These are phyloP conservation scores for Microcebus tavaratra DNA, from an alignment of 2,113 vertebrate species.

Conservation along the genomic window DNA sequence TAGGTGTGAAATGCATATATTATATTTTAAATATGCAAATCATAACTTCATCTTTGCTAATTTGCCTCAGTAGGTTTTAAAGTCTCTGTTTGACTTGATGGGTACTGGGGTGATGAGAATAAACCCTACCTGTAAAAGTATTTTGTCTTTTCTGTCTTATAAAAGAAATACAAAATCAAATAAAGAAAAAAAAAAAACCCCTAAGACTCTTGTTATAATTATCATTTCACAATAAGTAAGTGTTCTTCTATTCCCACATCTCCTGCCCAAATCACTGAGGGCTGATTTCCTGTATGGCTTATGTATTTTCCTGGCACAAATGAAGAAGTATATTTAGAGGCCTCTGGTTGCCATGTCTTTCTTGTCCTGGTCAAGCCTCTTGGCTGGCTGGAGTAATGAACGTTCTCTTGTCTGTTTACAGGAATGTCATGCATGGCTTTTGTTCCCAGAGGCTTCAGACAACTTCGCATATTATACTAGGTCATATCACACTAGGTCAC, in stretches of 20 bases:
- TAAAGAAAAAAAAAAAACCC: background rate
- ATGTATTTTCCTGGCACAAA: background rate
- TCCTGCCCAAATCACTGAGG: background rate
- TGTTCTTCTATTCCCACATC: background rate
- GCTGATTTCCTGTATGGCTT: background rate
- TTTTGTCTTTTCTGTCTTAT: background rate
- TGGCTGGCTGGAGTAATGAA: background rate
- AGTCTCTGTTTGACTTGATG: background rate
- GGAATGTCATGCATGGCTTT: background rate
- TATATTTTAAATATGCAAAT: background rate
- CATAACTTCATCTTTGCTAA: background rate
- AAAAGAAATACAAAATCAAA: background rate
- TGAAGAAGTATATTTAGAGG: background rate
- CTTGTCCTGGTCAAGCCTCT: background rate
- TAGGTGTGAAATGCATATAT: background rate
- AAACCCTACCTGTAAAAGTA: background rate
- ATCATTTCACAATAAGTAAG: background rate
- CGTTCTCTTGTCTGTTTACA: background rate
- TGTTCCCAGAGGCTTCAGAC: background rate
- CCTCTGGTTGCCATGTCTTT: background rate
- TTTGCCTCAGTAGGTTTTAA: background rate
- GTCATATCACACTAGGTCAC: background rate
- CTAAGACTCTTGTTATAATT: background rate
- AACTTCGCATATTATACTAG: background rate
- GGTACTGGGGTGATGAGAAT: background rate